Base-by-base conservation (phyloP, 2,797 vertebrate genomes). In the Syngnathus acus region DNA sequence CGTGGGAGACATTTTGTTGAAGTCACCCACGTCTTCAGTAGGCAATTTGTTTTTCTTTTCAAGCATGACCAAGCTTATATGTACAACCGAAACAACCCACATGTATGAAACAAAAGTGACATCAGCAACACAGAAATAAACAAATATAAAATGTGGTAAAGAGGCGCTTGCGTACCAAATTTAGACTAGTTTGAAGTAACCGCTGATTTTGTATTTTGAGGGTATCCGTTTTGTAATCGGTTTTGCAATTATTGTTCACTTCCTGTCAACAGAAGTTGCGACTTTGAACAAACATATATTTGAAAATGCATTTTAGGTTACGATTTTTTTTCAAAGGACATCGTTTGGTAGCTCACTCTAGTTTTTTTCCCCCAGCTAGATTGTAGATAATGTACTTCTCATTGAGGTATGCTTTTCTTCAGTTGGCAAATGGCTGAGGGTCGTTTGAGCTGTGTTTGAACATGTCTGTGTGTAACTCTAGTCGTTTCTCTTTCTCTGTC, bases 361-460 rank as follows among this genome's bases (percentile, higher is more conserved):
- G 51, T 23, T 23, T 23, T 54, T 54, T 32, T 32, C 3, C 32
- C 51, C 51, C 51, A 21, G 9, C 21, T 55, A 1, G n/a, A 42
- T 21, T 60, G 16, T n/a, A 40, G 37, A 40, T 13, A 55, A 1
- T 64, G 9, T 37, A 50, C 47, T 51, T 38, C 16, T 23, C 58
- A 50, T 55, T 62, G 54, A 71, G 73, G 67, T 74, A 66, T 71
- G 73, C 16, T 21, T 81, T 62, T 61, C 53, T 61, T 65, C 51
- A 37, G 68, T 65, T 66, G 19, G 53, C 57, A 64, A 23, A 13
- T 51, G 39, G 57, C 61, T 51, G 4, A 32, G 38, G 42, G 51
- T 71, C 23, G 38, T 45, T 62, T 70, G 54, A 26, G 65, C 54
- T 72, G 37, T 82, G 84, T 85, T 84, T 79, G 67, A 81, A 84